Base-by-base conservation (phyloP, 2,113 vertebrate species). In the Leucopsar rothschildi region DNA sequence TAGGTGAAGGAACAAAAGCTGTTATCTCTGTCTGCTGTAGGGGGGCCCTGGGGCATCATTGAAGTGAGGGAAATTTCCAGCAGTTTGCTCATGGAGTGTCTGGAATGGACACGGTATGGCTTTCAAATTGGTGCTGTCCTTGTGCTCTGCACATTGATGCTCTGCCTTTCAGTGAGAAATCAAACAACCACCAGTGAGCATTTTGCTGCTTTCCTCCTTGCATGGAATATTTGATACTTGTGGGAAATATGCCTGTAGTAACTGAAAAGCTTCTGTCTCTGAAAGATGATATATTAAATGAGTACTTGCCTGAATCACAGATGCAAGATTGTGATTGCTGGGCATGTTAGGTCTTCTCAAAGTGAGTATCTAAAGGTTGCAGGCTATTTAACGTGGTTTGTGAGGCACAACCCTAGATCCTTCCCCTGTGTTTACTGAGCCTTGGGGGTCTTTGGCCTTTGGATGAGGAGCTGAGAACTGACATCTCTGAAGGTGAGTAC, bases 301-400 rank as follows among this genome's bases (percentile, higher is more conserved):
- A 89, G 63, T 42, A 20, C 23, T 84, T 79, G 60, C 2, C 11
- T 96, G 95, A 93, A 93, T 94, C 91, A 76, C 52, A 92, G 91
- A 75, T 86, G 87, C 15, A 39, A 40, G 52, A 52, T 31, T 24
- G 65, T 5, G 72, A 86, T 93, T 88, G 72, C 83, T 89, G 94
- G 91, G 81, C 95, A 24, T 93, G 94, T 91, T 68, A 53, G 61
- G 11, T 91, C 94, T 92, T 92, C 89, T 90, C 91, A 81, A 73
- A 44, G 33, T 47, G 56, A 93, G 68, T n/a, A 83, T 84, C 83
- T 81, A 60, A 92, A 72, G 66, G 64, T 86, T 86, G 60, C 75
- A 59, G 82, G 92, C 82, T 88, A 59, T 96, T 92, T 50, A 35
- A 47, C 0, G 0, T 45, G 79, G 82, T 83, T 93, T 86, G 71